Base-by-base conservation (phyloP, 2,888 invertebrate species). In the Carabus problematicus region DNA sequence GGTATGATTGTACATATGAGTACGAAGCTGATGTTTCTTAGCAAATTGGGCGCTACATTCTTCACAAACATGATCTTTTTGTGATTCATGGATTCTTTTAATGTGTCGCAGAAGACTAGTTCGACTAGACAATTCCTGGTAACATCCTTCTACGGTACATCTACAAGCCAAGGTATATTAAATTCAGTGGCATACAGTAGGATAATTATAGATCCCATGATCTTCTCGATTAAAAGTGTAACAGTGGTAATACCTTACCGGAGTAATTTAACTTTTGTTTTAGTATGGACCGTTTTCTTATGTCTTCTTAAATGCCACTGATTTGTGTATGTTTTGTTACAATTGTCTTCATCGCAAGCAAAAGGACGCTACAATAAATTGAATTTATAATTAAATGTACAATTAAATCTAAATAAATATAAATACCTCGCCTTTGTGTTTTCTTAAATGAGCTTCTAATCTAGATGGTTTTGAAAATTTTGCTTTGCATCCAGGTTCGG, bases 231-330 rank as follows among this genome's bases (percentile, higher is more conserved):
- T n/a, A n/a, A n/a, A n/a, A n/a, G n/a, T n/a, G n/a, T n/a, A n/a
- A n/a, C n/a, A n/a, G n/a, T n/a, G n/a, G n/a, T 41, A 52, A 14
- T 29, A n/a, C 55, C 40, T 29, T 42, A 29, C 29, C 29, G 1
- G 4, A 52, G 9, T 52, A 52, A 4, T 52, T 14, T 52, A 18
- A 52, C n/a, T 12, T 45, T 7, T 45, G 45, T 14, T 52, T 52
- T 52, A 18, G 12, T 12, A 74, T 86, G 87, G 2, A 79, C 81
- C 61, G 78, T 83, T 55, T 83, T 81, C 55, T 83, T 75, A 73
- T 90, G 89, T 0, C 89, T 84, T 75, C 86, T 86, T 60, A 90
- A 79, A 75, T 89, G 89, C 8, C 86, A 86, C 68, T 85, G 82
- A 73, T 84, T 88, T 1, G 86, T 84, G 71, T 89, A 91, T 0